A percentile compares a stretch with the other conserved stretches of the same genome.
These are phyloP conservation scores for Noctilio leporinus DNA, from an alignment of 2,113 vertebrate species.

Conservation along the genomic window DNA sequence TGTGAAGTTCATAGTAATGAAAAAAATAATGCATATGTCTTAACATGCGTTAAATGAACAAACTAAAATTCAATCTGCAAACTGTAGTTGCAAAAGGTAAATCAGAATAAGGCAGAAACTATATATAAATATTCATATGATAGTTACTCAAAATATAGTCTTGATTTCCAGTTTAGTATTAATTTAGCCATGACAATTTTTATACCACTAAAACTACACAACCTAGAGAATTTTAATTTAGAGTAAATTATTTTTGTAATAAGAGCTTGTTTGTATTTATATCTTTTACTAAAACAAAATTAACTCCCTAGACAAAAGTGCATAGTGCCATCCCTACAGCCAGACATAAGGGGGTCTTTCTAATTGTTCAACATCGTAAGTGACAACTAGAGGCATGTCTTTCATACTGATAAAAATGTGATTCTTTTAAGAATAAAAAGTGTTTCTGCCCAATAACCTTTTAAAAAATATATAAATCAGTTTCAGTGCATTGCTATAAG, in stretches of 20 bases:
- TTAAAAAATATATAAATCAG: constrained; percentile 56
- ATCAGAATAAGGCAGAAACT: constrained; percentile 35
- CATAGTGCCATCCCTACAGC: neutral
- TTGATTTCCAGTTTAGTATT: constrained; percentile 20
- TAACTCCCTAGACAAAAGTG: constrained; percentile 61
- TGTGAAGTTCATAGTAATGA: constrained; percentile 25
- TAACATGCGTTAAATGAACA: constrained; percentile 38
- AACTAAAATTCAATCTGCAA: neutral
- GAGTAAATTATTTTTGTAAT: neutral
- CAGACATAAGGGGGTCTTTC: neutral
- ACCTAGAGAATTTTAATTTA: neutral
- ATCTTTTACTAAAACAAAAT: constrained; percentile 59
- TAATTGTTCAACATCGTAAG: constrained; percentile 33
- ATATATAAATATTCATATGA: neutral
- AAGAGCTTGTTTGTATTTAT: constrained; percentile 3
- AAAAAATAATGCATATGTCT: constrained; percentile 34
- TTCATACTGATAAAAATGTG: neutral
- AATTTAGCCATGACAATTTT: constrained; percentile 41
- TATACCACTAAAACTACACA: neutral
- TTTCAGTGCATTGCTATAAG: neutral
- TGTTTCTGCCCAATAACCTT: neutral
- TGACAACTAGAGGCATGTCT: neutral
- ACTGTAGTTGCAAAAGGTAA: constrained; percentile 56
- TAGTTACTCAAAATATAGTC: neutral
- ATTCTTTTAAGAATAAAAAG: constrained; percentile 18